Percentiles rank a stretch among this genome's conserved stretches.
These are phyloP conservation scores for Synaphobranchus kaupii DNA, from an alignment of 2,797 vertebrate genomes.

Conservation along the genomic window DNA sequence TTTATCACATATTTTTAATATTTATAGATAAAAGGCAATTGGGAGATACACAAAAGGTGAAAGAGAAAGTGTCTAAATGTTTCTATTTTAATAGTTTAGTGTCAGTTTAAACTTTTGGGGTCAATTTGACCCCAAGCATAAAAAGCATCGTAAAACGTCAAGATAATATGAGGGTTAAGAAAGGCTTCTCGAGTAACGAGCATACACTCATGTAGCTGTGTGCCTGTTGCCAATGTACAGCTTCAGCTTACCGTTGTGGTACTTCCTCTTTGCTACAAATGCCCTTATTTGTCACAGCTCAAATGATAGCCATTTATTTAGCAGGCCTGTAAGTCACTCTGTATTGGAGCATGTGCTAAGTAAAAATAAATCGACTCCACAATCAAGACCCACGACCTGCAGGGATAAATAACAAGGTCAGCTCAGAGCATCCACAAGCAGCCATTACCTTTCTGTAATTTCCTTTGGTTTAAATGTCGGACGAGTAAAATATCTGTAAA, in stretches of 20 bases:
- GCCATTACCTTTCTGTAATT: background rate
- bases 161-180: too few relatives aligned
- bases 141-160: too few relatives aligned
- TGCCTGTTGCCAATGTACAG: background rate
- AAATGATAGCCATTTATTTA: background rate
- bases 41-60: too few relatives aligned
- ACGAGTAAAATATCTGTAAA: background rate
- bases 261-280: constrained; percentile 13
- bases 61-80: too few relatives aligned
- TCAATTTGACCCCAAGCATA: too few relatives aligned
- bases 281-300: background rate
- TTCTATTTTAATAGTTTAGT: too few relatives aligned
- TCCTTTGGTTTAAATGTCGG: background rate
- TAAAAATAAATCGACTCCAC: background rate
- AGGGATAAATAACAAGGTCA: background rate
- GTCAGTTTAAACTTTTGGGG: too few relatives aligned
- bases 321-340: background rate
- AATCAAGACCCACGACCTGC: background rate
- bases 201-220: background rate
- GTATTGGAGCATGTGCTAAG: background rate
- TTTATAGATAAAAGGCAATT: too few relatives aligned
- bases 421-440: background rate
- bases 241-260: background rate
- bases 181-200: background rate
- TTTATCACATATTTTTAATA: too few relatives aligned